Evolutionary conservation across 1,140 invertebrate genomes (phyloP), one percentile per base, ranked within the genome.

Genomic region (Tetranychus cinnabarinus): DNA sequence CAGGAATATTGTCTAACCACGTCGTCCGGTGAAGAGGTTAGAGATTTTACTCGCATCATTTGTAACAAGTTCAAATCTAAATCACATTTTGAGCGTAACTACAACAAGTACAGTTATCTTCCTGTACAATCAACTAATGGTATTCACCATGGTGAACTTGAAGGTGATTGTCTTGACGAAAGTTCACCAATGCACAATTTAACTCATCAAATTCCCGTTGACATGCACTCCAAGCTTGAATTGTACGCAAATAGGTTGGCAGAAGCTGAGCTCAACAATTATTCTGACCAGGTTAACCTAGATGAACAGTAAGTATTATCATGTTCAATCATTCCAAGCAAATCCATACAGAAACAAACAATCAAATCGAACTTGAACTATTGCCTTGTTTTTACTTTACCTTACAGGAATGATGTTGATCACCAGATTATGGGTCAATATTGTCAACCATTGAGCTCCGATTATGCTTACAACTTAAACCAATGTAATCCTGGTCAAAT

Each of bases 1-100:
- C 93, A 98, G 71, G 96, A 99, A 74, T 99, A 98, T 74, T 97
- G 92, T 72, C 90, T 88, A 65, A 85, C 90, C 83, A 97, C 93
- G 46, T 97, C 91, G 60, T 95, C 92, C 12, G 86, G 89, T n/a
- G 95, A 98, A 77, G 93, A 99, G 75, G 84, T 98, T 34, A 79
- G 92, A 62, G 95, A 98, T 73, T 97, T 98, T 73, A 95, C 90
- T 0, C 80, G 86, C 67, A 91, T 96, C 5, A 77, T 99, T n/a
- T 83, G 88, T 66, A 98, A 99, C 73, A 97, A 97, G 77, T 97
- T 98, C 74, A 95, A 95, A 70, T 91, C 90, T 52, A 93, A 93
- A 71, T 78, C 88, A 62, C 23, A 23, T 23, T 93, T 96, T 74
- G 88, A 91, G 74, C 93, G 95, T 23, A 23, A 23, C 23, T 23